A percentile compares a stretch with the other conserved stretches of the same genome.
Evolutionary conservation across 2,888 invertebrate species (phyloP).

Genomic region (Morinoia aosen): DNA sequence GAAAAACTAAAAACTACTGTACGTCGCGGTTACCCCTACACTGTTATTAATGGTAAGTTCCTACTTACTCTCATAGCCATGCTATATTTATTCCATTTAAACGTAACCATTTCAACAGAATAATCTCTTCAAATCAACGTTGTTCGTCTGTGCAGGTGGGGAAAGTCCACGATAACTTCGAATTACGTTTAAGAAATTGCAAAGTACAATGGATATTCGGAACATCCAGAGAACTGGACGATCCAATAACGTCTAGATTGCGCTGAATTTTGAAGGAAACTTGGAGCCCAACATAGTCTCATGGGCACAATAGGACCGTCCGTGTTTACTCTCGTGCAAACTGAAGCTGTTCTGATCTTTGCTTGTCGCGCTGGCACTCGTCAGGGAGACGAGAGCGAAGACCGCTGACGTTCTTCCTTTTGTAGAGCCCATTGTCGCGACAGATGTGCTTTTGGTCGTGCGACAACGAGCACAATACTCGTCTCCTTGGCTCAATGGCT

Average conservation of each 20-base stretch:
- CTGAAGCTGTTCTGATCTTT: background rate
- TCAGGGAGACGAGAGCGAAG: background rate
- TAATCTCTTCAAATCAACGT: too few relatives aligned
- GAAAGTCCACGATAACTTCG: background rate
- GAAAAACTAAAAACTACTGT: too few relatives aligned
- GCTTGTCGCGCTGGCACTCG: background rate
- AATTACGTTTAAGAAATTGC: background rate
- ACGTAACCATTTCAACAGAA: too few relatives aligned
- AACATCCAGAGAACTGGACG: background rate
- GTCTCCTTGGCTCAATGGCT: background rate
- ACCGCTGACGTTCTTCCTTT: conserved; percentile 20
- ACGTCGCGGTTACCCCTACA: too few relatives aligned
- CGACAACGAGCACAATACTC: conserved; percentile 33
- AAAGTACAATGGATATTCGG: background rate
- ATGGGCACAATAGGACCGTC: background rate
- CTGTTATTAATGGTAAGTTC: too few relatives aligned
- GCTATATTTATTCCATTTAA: too few relatives aligned
- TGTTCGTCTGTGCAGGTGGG: background rate
- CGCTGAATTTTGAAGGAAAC: background rate
- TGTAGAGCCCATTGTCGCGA: background rate
- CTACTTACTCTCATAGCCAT: too few relatives aligned
- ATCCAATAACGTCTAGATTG: background rate
- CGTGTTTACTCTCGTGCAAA: background rate
- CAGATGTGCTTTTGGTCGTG: conserved; percentile 8
- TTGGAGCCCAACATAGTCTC: background rate